phyloP scores from a whole-genome alignment of 1,140 invertebrate species.

The Aporrectodea caliginosa region DNA sequence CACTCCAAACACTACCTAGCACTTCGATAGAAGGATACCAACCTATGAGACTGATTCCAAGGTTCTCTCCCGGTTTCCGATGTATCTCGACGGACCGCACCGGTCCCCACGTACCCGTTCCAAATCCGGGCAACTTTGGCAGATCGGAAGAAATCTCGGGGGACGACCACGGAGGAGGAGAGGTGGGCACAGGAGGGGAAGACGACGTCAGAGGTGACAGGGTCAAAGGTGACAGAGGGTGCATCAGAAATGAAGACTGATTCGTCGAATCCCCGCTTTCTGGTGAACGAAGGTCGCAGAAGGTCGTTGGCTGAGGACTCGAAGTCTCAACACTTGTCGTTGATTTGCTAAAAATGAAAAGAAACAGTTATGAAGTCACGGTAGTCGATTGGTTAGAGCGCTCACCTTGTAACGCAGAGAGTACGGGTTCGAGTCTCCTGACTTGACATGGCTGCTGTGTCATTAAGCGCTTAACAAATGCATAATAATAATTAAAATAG shows the following conservation, averaged over 20 bases:
- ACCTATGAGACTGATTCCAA: constrained; percentile 96
- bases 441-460: too few species aligned
- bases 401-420: too few species aligned
- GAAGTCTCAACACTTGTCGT: too few species aligned
- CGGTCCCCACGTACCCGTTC: constrained; percentile 70
- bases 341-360: too few species aligned
- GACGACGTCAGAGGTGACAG: not conserved
- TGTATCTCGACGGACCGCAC: constrained; percentile 69
- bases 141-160: constrained; percentile 29
- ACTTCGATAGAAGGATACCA: not conserved
- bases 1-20: too few species aligned
- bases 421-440: too few species aligned
- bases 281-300: not conserved
- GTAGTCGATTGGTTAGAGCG: too few species aligned
- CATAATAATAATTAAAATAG: too few species aligned
- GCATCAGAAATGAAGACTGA: not conserved
- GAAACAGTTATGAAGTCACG: too few species aligned
- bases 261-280: not conserved
- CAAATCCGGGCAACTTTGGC: constrained; percentile 62
- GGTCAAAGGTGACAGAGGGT: not conserved
- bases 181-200: not conserved
- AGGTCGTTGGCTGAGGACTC: too few species aligned
- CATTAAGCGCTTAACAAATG: too few species aligned
- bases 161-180: not conserved
- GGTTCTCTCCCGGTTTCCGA: constrained; percentile 65